Conservation (phyloP, 2,113 vertebrate species). For the Eulacestoma nigropectus region DNA sequence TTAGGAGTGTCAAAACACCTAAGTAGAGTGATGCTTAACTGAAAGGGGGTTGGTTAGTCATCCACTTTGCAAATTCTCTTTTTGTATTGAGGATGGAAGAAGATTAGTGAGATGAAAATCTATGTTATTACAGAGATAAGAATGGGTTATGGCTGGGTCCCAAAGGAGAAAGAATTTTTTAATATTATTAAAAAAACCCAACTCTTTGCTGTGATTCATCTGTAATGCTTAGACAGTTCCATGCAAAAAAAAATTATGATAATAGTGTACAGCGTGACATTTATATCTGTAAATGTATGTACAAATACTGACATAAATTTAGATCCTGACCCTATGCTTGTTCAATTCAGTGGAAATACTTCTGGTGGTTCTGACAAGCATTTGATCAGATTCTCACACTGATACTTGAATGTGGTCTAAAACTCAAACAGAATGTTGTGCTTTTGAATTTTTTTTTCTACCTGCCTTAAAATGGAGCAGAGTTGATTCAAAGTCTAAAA, state of each 20-base stretch:
- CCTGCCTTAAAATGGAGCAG: background rate
- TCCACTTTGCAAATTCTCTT: slow-evolving; percentile 4
- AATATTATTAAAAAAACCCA: background rate
- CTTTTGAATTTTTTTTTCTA: background rate
- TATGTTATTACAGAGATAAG: background rate
- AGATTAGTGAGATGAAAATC: slow-evolving; percentile 33
- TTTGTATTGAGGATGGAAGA: background rate
- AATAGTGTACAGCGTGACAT: background rate
- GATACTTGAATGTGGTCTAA: background rate
- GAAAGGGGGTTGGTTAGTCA: slow-evolving; percentile 23
- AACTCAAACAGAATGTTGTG: background rate
- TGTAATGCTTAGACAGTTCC: background rate
- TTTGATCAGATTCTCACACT: background rate
- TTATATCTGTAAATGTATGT: background rate
- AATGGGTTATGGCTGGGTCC: background rate
- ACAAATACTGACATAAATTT: background rate
- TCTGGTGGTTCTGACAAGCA: background rate
- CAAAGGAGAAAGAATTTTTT: background rate
- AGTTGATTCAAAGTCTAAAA: background rate
- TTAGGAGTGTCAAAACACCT: slow-evolving; percentile 4
- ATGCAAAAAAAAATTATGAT: background rate
- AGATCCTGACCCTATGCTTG: background rate
- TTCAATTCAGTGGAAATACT: background rate
- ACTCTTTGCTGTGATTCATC: background rate
- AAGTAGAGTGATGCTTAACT: background rate